Base-by-base conservation (phyloP, 2,113 vertebrate genomes). In the Ceyx cyanopectus region DNA sequence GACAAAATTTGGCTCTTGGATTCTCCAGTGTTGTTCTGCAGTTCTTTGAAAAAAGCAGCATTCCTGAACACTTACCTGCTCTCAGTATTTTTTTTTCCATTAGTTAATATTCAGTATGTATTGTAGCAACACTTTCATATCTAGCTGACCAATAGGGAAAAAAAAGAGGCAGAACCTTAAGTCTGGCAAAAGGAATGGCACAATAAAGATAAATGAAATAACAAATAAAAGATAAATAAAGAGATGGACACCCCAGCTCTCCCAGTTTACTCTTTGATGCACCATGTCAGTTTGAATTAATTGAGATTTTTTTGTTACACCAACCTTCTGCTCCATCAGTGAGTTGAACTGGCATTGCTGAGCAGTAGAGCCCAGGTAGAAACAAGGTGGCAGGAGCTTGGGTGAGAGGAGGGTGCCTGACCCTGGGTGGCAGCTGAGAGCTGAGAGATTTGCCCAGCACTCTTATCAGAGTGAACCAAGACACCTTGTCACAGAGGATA, bases 401-500 rank as follows among this genome's bases (percentile, higher is more conserved):
- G 65, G n/a, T 13, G 45, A 63, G 62, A 30, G 27, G 24, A 56
- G 24, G 14, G 54, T 2, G 0, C 45, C 58, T 81, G 58, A 58
- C 87, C 50, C 58, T 51, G n/a, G 67, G 30, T 87, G 41, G 67
- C 58, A 77, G 58, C 91, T 76, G 84, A 84, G 27, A 68, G 58
- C 45, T 75, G 30, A 30, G 22, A 93, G 87, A 65, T 90, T 81
- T 53, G 37, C 62, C 72, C 23, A 54, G 45, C 66, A 68, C 54
- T 5, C 1, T 89, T 94, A 85, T 92, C 85, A 69, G 58, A 41
- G 13, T 41, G 34, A 41, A 14, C 58, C 9, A 46, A 58, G 56
- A 58, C 70, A 66, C 30, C 62, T 69, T 89, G 73, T 85, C 82
- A 68, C 24, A 7, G 56, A 46, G 67, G 81, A 92, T 92, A 91